phyloP scores from a whole-genome alignment of 2,888 invertebrate genomes.

The Leptinotarsa haldemani region DNA sequence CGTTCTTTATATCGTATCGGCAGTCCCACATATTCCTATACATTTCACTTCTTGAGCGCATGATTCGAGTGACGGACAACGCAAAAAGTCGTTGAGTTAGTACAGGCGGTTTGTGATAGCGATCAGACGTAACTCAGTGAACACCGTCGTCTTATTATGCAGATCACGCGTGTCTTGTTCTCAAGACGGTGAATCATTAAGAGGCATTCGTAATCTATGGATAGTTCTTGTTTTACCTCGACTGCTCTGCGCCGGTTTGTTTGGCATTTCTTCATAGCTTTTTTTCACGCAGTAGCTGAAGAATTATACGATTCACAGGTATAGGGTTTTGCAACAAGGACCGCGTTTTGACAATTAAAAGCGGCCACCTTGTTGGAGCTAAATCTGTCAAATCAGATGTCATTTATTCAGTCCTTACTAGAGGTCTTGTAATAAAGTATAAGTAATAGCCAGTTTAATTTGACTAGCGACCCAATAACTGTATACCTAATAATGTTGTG shows the following conservation, averaged over 20 bases:
- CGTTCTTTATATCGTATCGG: slow-evolving; percentile 19
- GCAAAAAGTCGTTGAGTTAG: slow-evolving; percentile 39
- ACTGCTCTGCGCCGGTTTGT: slow-evolving; percentile 27
- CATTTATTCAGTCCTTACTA: too few species aligned
- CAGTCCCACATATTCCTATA: slow-evolving; percentile 16
- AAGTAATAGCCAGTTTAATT: too few species aligned
- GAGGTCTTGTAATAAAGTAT: too few species aligned
- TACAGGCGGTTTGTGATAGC: slow-evolving; percentile 35
- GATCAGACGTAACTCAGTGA: slow-evolving; percentile 45
- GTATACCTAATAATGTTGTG: too few species aligned
- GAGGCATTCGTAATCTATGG: slow-evolving; percentile 50
- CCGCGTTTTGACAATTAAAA: too few species aligned
- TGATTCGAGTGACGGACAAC: slow-evolving; percentile 23
- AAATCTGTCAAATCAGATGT: too few species aligned
- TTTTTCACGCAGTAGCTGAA: slow-evolving; percentile 8
- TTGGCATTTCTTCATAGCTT: slow-evolving; percentile 35
- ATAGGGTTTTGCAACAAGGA: too few species aligned
- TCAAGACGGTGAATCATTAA: slow-evolving; percentile 49
- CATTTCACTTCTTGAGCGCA: not conserved
- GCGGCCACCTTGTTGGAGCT: too few species aligned
- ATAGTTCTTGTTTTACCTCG: slow-evolving; percentile 35
- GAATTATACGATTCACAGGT: not conserved
- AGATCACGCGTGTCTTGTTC: slow-evolving; percentile 50
- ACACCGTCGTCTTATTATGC: slow-evolving; percentile 49
- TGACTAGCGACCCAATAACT: too few species aligned